phyloP scores from a whole-genome alignment of 2,888 invertebrate species.

The Lasioglossum pauxillum region DNA sequence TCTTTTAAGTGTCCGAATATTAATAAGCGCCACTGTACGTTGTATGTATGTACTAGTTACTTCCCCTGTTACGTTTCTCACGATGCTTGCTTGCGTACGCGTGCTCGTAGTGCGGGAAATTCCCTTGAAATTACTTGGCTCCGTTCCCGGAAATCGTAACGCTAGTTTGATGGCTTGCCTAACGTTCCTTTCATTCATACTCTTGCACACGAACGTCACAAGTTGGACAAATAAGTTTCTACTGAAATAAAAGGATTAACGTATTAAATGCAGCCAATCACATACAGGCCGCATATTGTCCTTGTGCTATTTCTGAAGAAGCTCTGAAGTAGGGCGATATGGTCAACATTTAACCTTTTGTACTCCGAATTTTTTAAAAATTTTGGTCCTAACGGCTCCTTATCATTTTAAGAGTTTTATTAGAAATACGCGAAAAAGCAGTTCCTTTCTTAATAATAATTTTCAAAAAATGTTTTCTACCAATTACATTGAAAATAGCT shows the following conservation, averaged over 20 bases:
- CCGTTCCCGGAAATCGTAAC: slow-evolving; percentile 47
- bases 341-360: too few relatives aligned
- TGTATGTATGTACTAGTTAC: too few relatives aligned
- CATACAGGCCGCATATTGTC: too few relatives aligned
- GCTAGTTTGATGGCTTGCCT: slow-evolving; percentile 36
- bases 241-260: not conserved
- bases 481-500: too few relatives aligned
- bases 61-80: not conserved
- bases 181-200: slow-evolving; percentile 48
- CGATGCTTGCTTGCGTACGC: not conserved
- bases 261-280: not conserved
- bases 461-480: too few relatives aligned
- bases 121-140: slow-evolving; percentile 49
- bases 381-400: too few relatives aligned
- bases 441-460: too few relatives aligned
- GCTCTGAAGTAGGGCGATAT: too few relatives aligned
- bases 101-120: slow-evolving; percentile 19
- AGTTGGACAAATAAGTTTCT: not conserved
- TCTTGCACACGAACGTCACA: not conserved
- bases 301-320: not conserved
- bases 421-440: too few relatives aligned
- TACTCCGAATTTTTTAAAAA: too few relatives aligned
- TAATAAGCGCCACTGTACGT: not conserved
- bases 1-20: too few relatives aligned
- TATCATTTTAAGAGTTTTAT: too few relatives aligned